Percentiles rank a stretch among this genome's conserved stretches.
Conservation (phyloP, 2,113 vertebrate species). For the Triplophysa tibetana region DNA sequence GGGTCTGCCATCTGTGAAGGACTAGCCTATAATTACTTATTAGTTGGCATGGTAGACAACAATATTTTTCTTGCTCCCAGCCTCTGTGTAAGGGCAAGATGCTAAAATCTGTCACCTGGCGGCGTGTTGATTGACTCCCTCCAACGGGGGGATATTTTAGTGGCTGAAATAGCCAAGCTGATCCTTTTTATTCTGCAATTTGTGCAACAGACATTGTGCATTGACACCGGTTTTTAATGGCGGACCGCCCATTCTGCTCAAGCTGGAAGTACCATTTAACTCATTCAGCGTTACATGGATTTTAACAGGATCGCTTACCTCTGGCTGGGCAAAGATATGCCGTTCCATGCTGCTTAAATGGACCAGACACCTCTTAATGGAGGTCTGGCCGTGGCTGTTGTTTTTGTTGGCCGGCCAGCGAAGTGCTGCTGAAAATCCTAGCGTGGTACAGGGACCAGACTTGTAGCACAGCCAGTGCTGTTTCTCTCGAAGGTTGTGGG, state of each 20-base stretch:
- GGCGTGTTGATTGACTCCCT: constrained; percentile 44
- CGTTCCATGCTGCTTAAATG: constrained; percentile 36
- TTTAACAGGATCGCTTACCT: neutral
- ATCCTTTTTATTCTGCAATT: constrained; percentile 42
- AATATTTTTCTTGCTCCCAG: constrained; percentile 45
- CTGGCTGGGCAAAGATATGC: constrained; percentile 31
- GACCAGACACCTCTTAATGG: constrained; percentile 49
- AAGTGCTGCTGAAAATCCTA: constrained; percentile 29
- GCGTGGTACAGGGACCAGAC: constrained; percentile 49
- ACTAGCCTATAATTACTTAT: constrained; percentile 55
- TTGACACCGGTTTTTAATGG: constrained; percentile 16
- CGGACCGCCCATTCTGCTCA: neutral
- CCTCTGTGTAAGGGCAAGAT: constrained; percentile 43
- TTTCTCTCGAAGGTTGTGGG: constrained; percentile 56
- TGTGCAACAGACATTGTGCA: constrained; percentile 32
- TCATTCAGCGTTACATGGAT: neutral
- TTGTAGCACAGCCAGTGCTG: constrained; percentile 53
- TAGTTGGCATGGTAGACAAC: constrained; percentile 54
- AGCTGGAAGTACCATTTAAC: constrained; percentile 13
- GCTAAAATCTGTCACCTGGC: constrained; percentile 50
- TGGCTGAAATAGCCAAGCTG: constrained; percentile 26
- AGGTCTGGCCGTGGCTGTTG: constrained; percentile 42
- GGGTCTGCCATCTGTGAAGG: constrained; percentile 51
- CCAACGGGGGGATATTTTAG: constrained; percentile 39
- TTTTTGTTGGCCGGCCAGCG: constrained; percentile 39